Evolutionary conservation across 2,888 invertebrate genomes (phyloP).

Genomic region (Pyralis farinalis): DNA sequence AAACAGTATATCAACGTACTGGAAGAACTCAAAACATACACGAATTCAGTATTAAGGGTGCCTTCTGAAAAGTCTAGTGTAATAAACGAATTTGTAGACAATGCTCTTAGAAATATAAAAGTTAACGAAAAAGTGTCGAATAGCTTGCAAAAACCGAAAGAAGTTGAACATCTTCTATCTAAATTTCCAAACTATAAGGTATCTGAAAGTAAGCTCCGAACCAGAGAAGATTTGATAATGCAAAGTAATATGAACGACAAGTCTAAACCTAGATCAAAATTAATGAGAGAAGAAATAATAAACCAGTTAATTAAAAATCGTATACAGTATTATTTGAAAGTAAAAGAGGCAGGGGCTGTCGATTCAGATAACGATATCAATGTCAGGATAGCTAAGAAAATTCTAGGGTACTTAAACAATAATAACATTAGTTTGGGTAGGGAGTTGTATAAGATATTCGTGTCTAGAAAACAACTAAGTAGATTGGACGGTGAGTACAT

Average conservation of each 20-base stretch:
- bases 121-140: conserved; percentile 38
- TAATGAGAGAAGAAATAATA: conserved; percentile 52
- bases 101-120: conserved; percentile 35
- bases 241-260: neutral
- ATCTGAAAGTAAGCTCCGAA: conserved; percentile 5
- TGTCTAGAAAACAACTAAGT: conserved; percentile 28
- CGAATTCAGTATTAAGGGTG: conserved; percentile 23
- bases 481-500: conserved; percentile 8
- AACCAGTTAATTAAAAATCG: conserved; percentile 60
- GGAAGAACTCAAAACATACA: conserved; percentile 32
- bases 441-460: conserved; percentile 53
- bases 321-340: conserved; percentile 40
- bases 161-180: conserved; percentile 8
- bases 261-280: conserved; percentile 27
- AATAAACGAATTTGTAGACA: conserved; percentile 43
- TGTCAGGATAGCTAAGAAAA: conserved; percentile 51
- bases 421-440: conserved; percentile 51
- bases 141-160: conserved; percentile 25
- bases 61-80: conserved; percentile 29
- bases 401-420: conserved; percentile 43
- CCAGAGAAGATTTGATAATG: conserved; percentile 9
- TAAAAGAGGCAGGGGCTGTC: conserved; percentile 35
- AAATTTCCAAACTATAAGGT: conserved; percentile 6
- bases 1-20: conserved; percentile 37
- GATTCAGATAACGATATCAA: conserved; percentile 38